Evolutionary conservation across 2,113 vertebrate genomes (phyloP), one percentile per base, ranked within the genome.

Genomic region (Halcyon senegalensis): DNA sequence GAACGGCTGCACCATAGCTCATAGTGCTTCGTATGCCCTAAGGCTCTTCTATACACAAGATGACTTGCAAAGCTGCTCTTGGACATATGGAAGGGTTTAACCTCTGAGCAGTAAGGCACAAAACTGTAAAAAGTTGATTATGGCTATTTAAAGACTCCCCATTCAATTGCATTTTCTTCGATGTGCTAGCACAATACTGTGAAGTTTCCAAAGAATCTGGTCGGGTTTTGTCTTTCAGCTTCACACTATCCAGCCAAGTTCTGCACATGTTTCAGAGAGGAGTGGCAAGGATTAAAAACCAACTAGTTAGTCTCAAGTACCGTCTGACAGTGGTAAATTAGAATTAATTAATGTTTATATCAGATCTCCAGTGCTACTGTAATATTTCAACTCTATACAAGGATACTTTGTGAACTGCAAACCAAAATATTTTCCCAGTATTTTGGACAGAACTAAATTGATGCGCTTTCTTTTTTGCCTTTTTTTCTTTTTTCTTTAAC

Each of bases 211-310:
- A 70, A 85, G 70, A 67, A 35, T 41, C 58, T 76, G 30, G 24
- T 39, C 82, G 90, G 82, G 90, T 98, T 98, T 98, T 93, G 96
- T 97, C 96, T 98, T 86, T 86, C 82, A 94, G 90, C 90, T 98
- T 98, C 96, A 81, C 97, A 96, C 96, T 35, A 19, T n/a, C 70
- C 83, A 96, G 97, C 87, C 93, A 98, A 96, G 93, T 97, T 98
- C 95, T 98, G 93, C 96, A 77, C 59, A 31, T 94, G 89, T 95
- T 97, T 96, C 88, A 55, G 81, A 95, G 63, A 78, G 75, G 76
- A 86, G 64, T 39, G 46, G 28, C 78, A 80, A 72, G 41, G 89
- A 82, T 84, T 88, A 55, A 73, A 85, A 80, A 56, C 24, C 27
- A 76, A 17, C 43, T 58, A 70, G 64, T 82, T 59, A 60, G 56